These are phyloP conservation scores for Atlantisia rogersi DNA, from an alignment of 2,113 vertebrate genomes.

Conservation along the genomic window DNA sequence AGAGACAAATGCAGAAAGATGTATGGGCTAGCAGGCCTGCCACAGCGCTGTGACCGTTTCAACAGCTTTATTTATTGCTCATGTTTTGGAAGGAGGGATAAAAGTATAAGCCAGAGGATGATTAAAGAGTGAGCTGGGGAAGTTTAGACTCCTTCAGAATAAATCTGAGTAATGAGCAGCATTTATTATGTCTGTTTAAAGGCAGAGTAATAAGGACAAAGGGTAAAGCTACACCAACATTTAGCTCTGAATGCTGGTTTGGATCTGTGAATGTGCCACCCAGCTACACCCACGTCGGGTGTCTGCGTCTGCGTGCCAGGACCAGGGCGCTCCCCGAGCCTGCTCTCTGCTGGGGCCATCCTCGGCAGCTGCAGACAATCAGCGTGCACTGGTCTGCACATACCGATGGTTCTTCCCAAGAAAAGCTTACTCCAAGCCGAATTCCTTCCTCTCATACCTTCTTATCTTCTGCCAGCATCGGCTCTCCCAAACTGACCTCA, in stretches of 20 bases:
- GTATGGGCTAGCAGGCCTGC: not conserved
- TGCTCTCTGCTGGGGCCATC: not conserved
- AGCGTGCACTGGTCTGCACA: not conserved
- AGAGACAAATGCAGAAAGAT: not conserved
- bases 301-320: not conserved
- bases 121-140: slow-evolving; percentile 23
- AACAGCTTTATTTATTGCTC: slow-evolving; percentile 4
- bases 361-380: not conserved
- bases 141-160: slow-evolving; percentile 18
- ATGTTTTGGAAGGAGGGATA: slow-evolving; percentile 3
- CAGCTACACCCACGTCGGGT: not conserved
- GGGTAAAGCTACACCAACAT: not conserved
- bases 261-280: not conserved
- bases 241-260: not conserved
- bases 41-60: not conserved
- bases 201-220: slow-evolving; percentile 33
- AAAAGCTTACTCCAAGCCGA: not conserved
- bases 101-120: not conserved
- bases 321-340: not conserved
- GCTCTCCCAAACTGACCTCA: not conserved
- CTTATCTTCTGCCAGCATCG: not conserved
- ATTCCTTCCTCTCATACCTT: not conserved
- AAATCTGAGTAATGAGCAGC: slow-evolving; percentile 10
- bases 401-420: not conserved
- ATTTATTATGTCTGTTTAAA: slow-evolving; percentile 14